These are phyloP conservation scores for Caenorhabditis sp. DNA, from an alignment of 2,888 invertebrate species.

Conservation along the genomic window DNA sequence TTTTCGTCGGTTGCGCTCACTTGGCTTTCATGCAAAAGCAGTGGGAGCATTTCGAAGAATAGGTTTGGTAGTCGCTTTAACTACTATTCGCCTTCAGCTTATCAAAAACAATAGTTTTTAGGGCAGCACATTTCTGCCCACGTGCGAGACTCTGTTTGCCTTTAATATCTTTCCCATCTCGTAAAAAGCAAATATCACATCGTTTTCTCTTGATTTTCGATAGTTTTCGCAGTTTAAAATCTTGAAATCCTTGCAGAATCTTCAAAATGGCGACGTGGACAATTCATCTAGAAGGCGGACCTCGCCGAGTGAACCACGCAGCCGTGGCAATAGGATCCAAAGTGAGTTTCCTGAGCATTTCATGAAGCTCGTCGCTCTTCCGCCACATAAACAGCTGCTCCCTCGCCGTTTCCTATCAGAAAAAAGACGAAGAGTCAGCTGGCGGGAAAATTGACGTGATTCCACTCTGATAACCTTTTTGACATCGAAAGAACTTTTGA, in stretches of 20 bases:
- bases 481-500: not conserved
- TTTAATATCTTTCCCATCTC: not conserved
- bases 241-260: no score
- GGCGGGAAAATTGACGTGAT: not conserved
- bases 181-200: not conserved
- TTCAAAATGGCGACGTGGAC: conserved; percentile 86
- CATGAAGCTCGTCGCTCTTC: not conserved
- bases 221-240: not conserved
- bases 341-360: not conserved
- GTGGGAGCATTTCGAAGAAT: no score
- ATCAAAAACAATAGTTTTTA: no score
- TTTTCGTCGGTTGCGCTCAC: no score
- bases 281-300: conserved; percentile 90
- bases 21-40: no score
- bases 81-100: no score
- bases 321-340: conserved; percentile 66
- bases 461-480: not conserved
- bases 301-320: conserved; percentile 83
- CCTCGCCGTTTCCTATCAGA: not conserved
- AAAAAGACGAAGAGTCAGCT: not conserved
- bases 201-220: not conserved
- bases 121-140: no score
- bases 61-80: no score
- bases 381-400: not conserved
- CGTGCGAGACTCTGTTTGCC: no score